Conservation (phyloP, 2,888 invertebrate species). For the Sarcophaga variegata region DNA sequence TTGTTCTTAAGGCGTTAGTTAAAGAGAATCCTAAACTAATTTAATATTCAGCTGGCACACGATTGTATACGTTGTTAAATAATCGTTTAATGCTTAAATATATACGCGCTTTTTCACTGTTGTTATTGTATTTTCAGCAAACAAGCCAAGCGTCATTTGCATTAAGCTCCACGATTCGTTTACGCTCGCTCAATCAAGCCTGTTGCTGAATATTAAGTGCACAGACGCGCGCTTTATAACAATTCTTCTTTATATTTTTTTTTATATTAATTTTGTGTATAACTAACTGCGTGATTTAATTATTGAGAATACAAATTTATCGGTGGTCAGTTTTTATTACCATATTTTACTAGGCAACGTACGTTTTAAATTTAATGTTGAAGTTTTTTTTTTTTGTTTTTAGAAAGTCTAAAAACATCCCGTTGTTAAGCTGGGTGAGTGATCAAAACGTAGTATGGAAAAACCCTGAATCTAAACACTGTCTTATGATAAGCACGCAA, state of each 20-base stretch:
- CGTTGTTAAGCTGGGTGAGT: neutral
- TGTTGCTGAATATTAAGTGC: slow-evolving; percentile 61
- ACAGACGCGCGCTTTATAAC: slow-evolving; percentile 44
- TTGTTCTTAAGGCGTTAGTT: slow-evolving; percentile 41
- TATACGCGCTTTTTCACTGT: neutral
- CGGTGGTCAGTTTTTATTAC: slow-evolving; percentile 11
- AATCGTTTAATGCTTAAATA: slow-evolving; percentile 42
- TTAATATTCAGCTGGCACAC: slow-evolving; percentile 56
- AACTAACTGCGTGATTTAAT: slow-evolving; percentile 10
- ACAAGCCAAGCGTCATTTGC: slow-evolving; percentile 38
- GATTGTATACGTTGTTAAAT: slow-evolving; percentile 57
- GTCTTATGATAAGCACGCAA: slow-evolving; percentile 14
- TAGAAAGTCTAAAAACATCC: slow-evolving; percentile 27
- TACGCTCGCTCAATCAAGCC: neutral
- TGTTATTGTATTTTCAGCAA: slow-evolving; percentile 4
- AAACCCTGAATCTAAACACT: slow-evolving; percentile 11
- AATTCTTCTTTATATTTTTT: neutral
- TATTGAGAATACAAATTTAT: slow-evolving; percentile 12
- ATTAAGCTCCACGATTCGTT: slow-evolving; percentile 1
- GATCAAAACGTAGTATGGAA: neutral
- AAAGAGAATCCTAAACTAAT: slow-evolving; percentile 22
- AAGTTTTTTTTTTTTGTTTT: neutral
- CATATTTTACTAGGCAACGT: neutral
- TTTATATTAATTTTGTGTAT: slow-evolving; percentile 20
- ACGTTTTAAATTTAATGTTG: neutral